These are phyloP conservation scores for Xenus cinereus DNA, from an alignment of 2,113 vertebrate genomes.

Conservation along the genomic window DNA sequence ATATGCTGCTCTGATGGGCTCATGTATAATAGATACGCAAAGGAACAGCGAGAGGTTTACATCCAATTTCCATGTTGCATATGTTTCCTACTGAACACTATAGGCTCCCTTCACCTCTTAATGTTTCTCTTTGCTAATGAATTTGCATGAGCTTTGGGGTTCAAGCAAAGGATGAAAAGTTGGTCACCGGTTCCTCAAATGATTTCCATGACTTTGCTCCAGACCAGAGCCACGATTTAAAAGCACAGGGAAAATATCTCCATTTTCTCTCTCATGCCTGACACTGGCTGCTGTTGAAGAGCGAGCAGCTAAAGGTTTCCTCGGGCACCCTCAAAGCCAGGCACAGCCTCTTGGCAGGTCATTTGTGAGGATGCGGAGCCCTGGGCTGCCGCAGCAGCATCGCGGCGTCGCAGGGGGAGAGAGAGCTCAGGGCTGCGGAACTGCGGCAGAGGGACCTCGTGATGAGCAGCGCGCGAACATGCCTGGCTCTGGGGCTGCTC, in stretches of 20 bases:
- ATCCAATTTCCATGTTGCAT: slow-evolving; percentile 11
- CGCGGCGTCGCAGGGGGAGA: rapidly evolving
- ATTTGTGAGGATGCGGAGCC: background rate
- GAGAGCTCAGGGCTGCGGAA: background rate
- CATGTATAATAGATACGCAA: slow-evolving; percentile 73
- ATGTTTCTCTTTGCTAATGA: background rate
- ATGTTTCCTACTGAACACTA: background rate
- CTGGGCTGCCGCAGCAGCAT: background rate
- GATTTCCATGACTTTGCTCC: background rate
- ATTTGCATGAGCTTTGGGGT: background rate
- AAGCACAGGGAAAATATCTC: background rate
- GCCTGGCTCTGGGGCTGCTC: background rate
- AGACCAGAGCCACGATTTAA: background rate
- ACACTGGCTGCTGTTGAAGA: background rate
- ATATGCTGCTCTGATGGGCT: slow-evolving; percentile 58
- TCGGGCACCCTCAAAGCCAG: background rate
- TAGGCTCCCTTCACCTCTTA: background rate
- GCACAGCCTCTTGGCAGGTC: background rate
- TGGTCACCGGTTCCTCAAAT: background rate
- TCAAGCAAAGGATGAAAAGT: background rate
- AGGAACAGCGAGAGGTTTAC: slow-evolving; percentile 58
- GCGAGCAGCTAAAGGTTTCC: background rate
- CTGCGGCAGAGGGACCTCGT: background rate
- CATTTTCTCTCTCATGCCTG: background rate
- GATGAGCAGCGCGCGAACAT: background rate